Conservation (phyloP, 1,140 invertebrate species). For the Drosophila bipectinata region DNA sequence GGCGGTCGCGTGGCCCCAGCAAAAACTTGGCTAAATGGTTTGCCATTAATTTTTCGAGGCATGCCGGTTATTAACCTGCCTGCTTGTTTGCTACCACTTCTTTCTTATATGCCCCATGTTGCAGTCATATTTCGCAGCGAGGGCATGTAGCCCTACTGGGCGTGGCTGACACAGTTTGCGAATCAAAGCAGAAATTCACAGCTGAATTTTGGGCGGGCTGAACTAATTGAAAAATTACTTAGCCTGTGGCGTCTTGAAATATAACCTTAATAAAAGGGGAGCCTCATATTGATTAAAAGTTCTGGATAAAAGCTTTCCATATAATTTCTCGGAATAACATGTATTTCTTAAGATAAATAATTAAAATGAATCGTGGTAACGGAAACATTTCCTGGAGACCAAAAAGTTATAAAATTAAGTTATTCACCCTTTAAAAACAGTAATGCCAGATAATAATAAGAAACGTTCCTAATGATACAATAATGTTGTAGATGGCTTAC, state of each 20-base stretch:
- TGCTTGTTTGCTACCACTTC: slow-evolving; percentile 24
- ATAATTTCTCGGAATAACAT: neutral
- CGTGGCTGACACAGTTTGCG: slow-evolving; percentile 56
- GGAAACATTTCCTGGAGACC: too few species aligned
- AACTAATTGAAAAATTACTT: slow-evolving; percentile 55
- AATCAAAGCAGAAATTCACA: slow-evolving; percentile 52
- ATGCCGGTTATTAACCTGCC: slow-evolving; percentile 76
- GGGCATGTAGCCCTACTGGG: slow-evolving; percentile 34
- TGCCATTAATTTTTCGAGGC: slow-evolving; percentile 75
- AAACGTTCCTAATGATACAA: too few species aligned
- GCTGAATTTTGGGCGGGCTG: slow-evolving; percentile 28
- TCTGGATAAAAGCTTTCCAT: neutral
- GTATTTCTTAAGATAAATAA: neutral
- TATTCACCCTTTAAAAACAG: too few species aligned
- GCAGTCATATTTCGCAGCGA: slow-evolving; percentile 35
- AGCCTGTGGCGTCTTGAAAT: slow-evolving; percentile 2
- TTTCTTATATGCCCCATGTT: slow-evolving; percentile 7
- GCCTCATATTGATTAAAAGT: neutral
- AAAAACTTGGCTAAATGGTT: slow-evolving; percentile 66
- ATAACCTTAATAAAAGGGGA: neutral
- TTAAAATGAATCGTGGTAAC: too few species aligned
- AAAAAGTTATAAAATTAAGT: too few species aligned
- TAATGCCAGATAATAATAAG: neutral
- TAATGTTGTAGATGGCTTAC: slow-evolving; percentile 2
- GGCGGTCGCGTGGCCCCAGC: slow-evolving; percentile 33